Evolutionary conservation across 35 echinoderm and acorn worm species (phyloP).

Genomic region (Apostichopus parvimensis): DNA sequence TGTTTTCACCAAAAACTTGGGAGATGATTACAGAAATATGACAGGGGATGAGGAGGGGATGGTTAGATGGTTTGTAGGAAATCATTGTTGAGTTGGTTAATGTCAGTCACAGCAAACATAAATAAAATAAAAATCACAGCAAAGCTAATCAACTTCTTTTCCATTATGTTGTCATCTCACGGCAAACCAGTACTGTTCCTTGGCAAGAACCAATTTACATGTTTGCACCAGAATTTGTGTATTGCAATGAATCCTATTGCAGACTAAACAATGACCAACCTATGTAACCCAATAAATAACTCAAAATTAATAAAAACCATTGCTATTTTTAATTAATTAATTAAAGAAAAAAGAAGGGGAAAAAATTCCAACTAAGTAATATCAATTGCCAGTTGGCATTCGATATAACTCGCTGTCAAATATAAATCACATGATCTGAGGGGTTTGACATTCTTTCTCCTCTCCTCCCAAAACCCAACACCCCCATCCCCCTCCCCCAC

Average conservation of each 20-base stretch:
- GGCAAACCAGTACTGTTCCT: conserved; percentile 45
- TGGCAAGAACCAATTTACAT: not conserved
- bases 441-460: no score
- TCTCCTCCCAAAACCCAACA: no score
- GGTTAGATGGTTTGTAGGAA: not conserved
- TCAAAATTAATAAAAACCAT: no score
- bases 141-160: not conserved
- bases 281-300: no score
- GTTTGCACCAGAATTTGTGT: conserved; percentile 10
- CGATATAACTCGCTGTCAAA: no score
- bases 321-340: no score
- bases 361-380: no score
- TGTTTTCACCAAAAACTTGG: not conserved
- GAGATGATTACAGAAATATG: not conserved
- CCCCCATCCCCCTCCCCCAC: no score
- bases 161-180: not conserved
- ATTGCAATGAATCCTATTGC: conserved; percentile 27
- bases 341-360: no score
- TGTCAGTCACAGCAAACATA: not conserved
- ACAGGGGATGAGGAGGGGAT: not conserved
- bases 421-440: no score
- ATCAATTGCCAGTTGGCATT: no score
- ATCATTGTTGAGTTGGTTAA: not conserved
- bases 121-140: not conserved
- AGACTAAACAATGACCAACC: not conserved